These are phyloP conservation scores for Patella pellucida DNA, from an alignment of 2,888 invertebrate species.

Conservation along the genomic window DNA sequence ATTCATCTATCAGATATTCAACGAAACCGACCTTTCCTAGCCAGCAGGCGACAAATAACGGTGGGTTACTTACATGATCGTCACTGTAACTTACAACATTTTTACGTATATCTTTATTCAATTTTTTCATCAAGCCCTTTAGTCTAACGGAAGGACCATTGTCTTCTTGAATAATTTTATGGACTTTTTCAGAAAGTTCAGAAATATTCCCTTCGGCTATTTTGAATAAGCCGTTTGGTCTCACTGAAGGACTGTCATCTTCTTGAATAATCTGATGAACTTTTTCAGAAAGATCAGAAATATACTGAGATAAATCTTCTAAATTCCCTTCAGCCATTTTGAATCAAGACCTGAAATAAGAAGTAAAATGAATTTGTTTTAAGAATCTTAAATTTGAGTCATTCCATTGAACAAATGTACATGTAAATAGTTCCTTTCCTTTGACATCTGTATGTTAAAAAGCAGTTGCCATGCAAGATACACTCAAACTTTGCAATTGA, in stretches of 20 bases:
- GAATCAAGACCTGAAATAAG: too few relatives aligned
- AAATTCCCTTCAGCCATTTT: too few relatives aligned
- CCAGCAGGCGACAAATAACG: constrained; percentile 55
- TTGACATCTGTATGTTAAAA: too few relatives aligned
- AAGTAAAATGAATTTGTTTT: too few relatives aligned
- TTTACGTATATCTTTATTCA: background rate
- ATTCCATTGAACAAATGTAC: too few relatives aligned
- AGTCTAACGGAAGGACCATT: constrained; percentile 20
- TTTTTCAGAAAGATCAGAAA: constrained; percentile 30
- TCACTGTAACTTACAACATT: background rate
- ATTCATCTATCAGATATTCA: constrained; percentile 86
- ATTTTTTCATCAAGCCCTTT: background rate
- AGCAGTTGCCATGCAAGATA: too few relatives aligned
- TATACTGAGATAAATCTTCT: background rate
- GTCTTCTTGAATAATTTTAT: constrained; percentile 49
- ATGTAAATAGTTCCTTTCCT: too few relatives aligned
- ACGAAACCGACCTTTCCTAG: constrained; percentile 74
- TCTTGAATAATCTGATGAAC: constrained; percentile 51
- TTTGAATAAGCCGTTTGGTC: background rate
- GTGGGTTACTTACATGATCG: constrained; percentile 45
- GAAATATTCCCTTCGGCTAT: background rate
- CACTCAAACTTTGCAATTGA: too few relatives aligned
- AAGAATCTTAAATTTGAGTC: too few relatives aligned
- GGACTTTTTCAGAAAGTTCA: constrained; percentile 38
- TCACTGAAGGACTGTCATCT: constrained; percentile 27